Evolutionary conservation across 2,888 invertebrate genomes (phyloP), one percentile per base, ranked within the genome.

Genomic region (Stomorhina lunata): DNA sequence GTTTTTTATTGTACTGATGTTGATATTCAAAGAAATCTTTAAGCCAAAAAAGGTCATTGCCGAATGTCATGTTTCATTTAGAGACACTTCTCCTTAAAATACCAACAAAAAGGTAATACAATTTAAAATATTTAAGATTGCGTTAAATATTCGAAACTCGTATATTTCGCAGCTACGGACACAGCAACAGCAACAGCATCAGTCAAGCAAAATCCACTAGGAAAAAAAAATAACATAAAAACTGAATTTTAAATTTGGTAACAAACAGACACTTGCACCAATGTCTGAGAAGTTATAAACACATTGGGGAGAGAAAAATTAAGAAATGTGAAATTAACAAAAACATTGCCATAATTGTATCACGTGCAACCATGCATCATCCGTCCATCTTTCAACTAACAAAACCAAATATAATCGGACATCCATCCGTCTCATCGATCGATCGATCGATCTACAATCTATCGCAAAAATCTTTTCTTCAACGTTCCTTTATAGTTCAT

Each of bases 271-370:
- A 25, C 9, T 55, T 32, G 61, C 37, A 53, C 43, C 57, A 61
- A 53, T 29, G 29, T 57, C 79, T 55, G n/a, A 53, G 37, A 29
- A 25, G 17, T 34, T 37, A 3, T n/a, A 12, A 53, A 29, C 45
- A 53, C 34, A 53, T 48, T 34, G 66, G 10, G 50, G 37, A 59
- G 59, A 59, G 65, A 75, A 79, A 81, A 84, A 80, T 84, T 84
- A 87, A 87, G 86, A 86, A 86, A 86, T 85, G 85, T 86, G 83
- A 87, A 86, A 86, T 85, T 86, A 86, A 84, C 81, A 87, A 87
- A 87, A 87, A 87, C 84, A 32, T 87, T 86, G 87, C 88, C 87
- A 88, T 90, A 90, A 90, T 89, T 90, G 88, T 89, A 90, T 88
- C 89, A 90, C 89, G 88, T 88, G 88, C 85, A 86, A 75, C 69